These are phyloP conservation scores for Gila robusta DNA, from an alignment of 2,797 vertebrate species.

Conservation along the genomic window DNA sequence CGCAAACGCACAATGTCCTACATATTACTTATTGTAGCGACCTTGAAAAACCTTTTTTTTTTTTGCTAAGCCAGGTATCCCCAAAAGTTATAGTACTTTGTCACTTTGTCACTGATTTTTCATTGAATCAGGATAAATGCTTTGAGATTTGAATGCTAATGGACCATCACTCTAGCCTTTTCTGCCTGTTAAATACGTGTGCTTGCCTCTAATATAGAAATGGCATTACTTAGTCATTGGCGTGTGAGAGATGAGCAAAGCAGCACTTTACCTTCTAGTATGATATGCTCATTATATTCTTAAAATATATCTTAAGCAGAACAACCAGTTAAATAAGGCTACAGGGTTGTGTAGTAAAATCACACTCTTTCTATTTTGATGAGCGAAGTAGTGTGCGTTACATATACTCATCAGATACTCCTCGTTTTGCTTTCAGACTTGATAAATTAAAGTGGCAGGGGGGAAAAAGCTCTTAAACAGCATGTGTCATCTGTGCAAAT, in stretches of 20 bases:
- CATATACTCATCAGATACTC: conserved; percentile 48
- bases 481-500: conserved; percentile 38
- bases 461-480: conserved; percentile 31
- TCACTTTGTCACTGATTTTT: conserved; percentile 36
- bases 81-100: background rate
- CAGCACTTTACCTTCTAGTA: background rate
- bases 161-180: background rate
- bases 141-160: conserved; percentile 27
- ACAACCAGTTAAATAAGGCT: conserved; percentile 10
- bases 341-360: background rate
- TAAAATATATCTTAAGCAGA: background rate
- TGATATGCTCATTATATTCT: conserved; percentile 5
- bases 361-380: conserved; percentile 9
- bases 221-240: background rate
- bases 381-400: background rate
- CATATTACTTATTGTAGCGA: background rate
- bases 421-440: conserved; percentile 34
- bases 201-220: background rate
- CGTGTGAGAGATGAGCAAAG: background rate
- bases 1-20: background rate
- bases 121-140: conserved; percentile 14
- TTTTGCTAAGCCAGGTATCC: background rate
- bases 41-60: background rate
- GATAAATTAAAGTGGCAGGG: conserved; percentile 51
- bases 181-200: background rate